A percentile compares a stretch with the other conserved stretches of the same genome.
Conservation (phyloP, 2,797 vertebrate genomes). For the Botia kubotai region DNA sequence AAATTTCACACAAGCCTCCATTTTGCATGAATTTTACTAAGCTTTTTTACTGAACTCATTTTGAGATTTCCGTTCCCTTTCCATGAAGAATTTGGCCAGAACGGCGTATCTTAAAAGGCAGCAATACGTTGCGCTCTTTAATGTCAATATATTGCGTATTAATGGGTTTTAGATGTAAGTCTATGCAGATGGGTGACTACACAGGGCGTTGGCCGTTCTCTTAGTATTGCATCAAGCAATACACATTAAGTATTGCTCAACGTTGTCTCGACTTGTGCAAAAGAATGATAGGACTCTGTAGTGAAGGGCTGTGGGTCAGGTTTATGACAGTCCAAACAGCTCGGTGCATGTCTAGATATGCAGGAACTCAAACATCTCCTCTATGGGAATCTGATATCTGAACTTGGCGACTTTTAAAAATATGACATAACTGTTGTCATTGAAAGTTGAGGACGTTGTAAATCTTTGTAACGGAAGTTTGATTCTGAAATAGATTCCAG, state of each 20-base stretch:
- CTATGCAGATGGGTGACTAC: background rate
- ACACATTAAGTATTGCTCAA: slow-evolving; percentile 34
- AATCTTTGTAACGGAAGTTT: background rate
- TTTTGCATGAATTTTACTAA: background rate
- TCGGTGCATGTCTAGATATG: slow-evolving; percentile 35
- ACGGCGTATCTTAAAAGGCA: background rate
- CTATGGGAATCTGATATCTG: background rate
- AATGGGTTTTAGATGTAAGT: background rate
- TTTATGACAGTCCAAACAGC: background rate
- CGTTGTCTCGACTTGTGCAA: slow-evolving; percentile 54
- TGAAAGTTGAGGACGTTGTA: background rate
- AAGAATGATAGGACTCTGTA: slow-evolving; percentile 33
- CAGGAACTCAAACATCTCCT: background rate
- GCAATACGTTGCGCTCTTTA: too few species aligned
- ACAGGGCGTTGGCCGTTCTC: slow-evolving; percentile 46
- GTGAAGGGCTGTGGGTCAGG: slow-evolving; percentile 12
- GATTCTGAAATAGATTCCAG: background rate
- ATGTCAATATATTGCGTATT: background rate
- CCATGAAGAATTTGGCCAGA: background rate
- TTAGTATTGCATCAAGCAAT: slow-evolving; percentile 17
- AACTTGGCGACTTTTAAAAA: background rate
- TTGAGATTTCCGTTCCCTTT: background rate
- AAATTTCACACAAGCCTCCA: background rate
- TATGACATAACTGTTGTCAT: background rate
- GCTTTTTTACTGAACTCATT: background rate